Base-by-base conservation (phyloP, 1,140 invertebrate species). In the Papilio helenus region DNA sequence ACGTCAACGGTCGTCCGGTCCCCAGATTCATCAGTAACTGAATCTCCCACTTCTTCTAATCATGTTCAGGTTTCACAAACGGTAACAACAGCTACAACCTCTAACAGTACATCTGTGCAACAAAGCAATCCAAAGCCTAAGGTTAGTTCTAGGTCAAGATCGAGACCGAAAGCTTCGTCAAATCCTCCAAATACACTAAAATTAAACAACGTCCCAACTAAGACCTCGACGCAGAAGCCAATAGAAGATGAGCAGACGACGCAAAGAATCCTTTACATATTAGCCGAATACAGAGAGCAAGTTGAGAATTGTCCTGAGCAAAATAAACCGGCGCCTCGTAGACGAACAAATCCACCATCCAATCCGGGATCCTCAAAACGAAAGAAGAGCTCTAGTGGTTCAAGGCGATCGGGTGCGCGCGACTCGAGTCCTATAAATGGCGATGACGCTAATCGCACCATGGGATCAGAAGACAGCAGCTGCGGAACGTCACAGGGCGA, bases 221-320 rank as follows among this genome's bases (percentile, higher is more conserved):
- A 96, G 92, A 94, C 95, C 23, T 96, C 97, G 1, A 95, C 96
- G 79, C 97, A 97, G 83, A 97, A 97, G 89, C 96, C 97, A 2
- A 95, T 97, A 83, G 97, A 98, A 92, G 97, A 97, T 86, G 97
- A 97, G 88, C 97, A 97, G 87, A 97, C 97, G 0, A 97, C 97
- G 1, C 97, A 97, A 87, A 95, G 97, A 76, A 97, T 98, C 79
- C 96, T 97, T 79, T 97, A 97, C 76, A 98, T 98, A 86, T 89
- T 98, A 23, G 97, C 97, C 2, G 96, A 97, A 86, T 98, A 98
- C 90, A 97, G 97, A 58, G 97, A 97, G 85, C 97, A 97, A 85
- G 92, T 97, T 49, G 94, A 97, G 79, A 97, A 97, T 88, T 97
- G 97, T 5, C 97, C 97, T 0, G 97, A 97, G 89, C 97, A 97